A percentile compares a stretch with the other conserved stretches of the same genome.
Conservation (phyloP, 2,113 vertebrate genomes). For the Globicephala melas region DNA sequence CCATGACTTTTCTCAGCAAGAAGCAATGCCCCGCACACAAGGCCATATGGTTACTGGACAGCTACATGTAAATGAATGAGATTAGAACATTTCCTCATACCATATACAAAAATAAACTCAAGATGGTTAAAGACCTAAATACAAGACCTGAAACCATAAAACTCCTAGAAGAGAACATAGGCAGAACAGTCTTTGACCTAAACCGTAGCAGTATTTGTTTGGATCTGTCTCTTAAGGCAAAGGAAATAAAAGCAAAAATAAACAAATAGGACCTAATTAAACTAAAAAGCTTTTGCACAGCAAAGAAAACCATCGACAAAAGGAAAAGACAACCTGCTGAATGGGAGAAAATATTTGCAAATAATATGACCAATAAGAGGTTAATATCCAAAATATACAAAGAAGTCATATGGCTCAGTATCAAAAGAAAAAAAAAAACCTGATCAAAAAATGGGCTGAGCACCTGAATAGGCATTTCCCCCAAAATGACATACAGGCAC, state of each 20-base stretch:
- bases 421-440: not conserved
- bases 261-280: not conserved
- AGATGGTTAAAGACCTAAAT: not conserved
- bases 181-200: not conserved
- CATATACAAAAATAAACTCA: not conserved
- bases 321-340: not conserved
- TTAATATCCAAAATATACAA: not conserved
- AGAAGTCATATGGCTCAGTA: not conserved
- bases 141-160: not conserved
- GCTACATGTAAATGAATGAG: not conserved
- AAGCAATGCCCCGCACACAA: not conserved
- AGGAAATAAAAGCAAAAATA: not conserved
- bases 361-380: not conserved
- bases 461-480: not conserved
- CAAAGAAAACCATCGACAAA: not conserved
- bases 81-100: not conserved
- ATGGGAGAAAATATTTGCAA: not conserved
- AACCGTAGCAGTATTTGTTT: not conserved
- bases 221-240: not conserved
- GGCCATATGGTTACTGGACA: not conserved
- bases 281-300: not conserved
- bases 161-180: not conserved
- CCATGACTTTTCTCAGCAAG: not conserved
- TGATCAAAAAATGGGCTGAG: not conserved
- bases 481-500: not conserved